Conservation (phyloP, 2,888 invertebrate species). For the Rugalucina vietnamica region DNA sequence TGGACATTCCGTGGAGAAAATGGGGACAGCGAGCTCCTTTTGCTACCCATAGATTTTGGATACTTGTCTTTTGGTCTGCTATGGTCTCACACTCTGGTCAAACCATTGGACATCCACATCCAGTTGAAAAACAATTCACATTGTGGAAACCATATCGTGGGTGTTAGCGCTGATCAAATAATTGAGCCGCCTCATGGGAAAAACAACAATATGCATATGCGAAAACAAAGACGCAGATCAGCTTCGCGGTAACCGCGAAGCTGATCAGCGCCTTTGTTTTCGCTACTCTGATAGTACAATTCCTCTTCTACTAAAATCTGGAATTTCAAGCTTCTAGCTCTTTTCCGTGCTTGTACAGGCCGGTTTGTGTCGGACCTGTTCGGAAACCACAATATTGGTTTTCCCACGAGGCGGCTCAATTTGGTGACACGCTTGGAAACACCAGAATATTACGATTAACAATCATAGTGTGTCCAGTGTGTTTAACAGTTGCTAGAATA, state of each 20-base stretch:
- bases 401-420: too few relatives aligned
- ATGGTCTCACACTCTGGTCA: conserved; percentile 16
- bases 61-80: conserved; percentile 50
- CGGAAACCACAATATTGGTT: too few relatives aligned
- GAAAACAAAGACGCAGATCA: conserved; percentile 6
- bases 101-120: conserved; percentile 2
- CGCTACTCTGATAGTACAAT: too few relatives aligned
- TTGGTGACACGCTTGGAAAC: too few relatives aligned
- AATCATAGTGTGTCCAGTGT: conserved; percentile 26
- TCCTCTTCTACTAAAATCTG: too few relatives aligned
- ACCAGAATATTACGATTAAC: conserved; percentile 18
- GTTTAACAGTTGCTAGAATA: conserved; percentile 13
- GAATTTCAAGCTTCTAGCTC: too few relatives aligned
- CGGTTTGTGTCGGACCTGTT: background rate
- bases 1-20: conserved; percentile 52
- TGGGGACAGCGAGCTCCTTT: conserved; percentile 43
- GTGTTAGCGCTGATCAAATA: conserved; percentile 17
- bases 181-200: conserved; percentile 43
- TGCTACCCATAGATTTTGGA: conserved; percentile 42
- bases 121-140: background rate
- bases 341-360: too few relatives aligned
- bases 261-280: too few relatives aligned
- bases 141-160: conserved; percentile 18
- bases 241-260: conserved; percentile 5
- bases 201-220: background rate